phyloP scores from a whole-genome alignment of 64 coral and sea anemone genomes.

The Dendronephthya gigantea region DNA sequence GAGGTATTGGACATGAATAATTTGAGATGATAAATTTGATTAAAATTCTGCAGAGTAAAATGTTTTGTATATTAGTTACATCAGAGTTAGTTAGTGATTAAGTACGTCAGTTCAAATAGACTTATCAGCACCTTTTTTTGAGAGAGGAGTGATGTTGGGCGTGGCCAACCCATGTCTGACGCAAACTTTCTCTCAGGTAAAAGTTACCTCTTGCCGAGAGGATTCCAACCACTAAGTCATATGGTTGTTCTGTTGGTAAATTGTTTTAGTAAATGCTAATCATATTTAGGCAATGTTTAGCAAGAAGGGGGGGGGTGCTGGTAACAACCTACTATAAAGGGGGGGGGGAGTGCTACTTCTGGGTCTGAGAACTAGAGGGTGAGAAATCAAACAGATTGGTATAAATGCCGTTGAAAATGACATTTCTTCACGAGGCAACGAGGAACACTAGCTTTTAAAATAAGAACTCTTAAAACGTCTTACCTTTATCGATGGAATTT shows the following conservation, averaged over 20 bases:
- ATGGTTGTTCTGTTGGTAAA: background rate
- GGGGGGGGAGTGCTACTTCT: too few relatives aligned
- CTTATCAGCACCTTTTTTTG: slow-evolving; percentile 34
- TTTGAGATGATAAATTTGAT: slow-evolving; percentile 69
- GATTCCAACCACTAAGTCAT: slow-evolving; percentile 70
- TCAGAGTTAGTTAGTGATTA: too few relatives aligned
- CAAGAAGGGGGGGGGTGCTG: too few relatives aligned
- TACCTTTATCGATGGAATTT: background rate
- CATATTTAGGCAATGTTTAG: background rate
- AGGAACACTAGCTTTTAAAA: background rate
- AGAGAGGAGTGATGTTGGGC: slow-evolving; percentile 24
- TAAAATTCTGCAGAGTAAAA: slow-evolving; percentile 35
- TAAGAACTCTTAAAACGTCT: background rate
- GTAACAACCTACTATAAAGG: too few relatives aligned
- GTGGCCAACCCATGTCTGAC: slow-evolving; percentile 84
- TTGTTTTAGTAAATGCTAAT: background rate
- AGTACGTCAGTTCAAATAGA: background rate
- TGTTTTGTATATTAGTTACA: too few relatives aligned
- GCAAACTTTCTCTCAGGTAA: slow-evolving; percentile 55
- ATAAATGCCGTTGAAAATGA: too few relatives aligned
- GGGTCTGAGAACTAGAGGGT: too few relatives aligned
- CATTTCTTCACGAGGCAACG: too few relatives aligned
- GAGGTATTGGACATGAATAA: slow-evolving; percentile 55
- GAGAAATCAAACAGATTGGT: too few relatives aligned
- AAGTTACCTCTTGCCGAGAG: slow-evolving; percentile 68